phyloP scores from a whole-genome alignment of 1,140 invertebrate species.

The Sitodiplosis mosellana region DNA sequence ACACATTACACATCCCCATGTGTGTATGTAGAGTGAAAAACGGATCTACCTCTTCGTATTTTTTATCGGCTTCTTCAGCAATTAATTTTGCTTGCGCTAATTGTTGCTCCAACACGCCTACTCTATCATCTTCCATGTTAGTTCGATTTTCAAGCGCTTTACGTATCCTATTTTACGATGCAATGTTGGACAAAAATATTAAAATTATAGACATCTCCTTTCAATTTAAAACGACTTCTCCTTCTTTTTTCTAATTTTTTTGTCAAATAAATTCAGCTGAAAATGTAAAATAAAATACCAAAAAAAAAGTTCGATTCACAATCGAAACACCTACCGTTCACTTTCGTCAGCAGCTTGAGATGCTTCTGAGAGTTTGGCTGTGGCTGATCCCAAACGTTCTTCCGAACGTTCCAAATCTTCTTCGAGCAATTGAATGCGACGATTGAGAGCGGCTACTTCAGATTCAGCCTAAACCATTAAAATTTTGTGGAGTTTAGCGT shows the following conservation, averaged over 20 bases:
- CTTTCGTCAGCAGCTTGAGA: conserved; percentile 98
- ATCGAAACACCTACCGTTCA: conserved; percentile 69
- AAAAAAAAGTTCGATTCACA: too few species aligned
- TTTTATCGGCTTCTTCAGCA: conserved; percentile 96
- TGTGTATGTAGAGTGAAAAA: not conserved
- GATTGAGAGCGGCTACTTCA: conserved; percentile 93
- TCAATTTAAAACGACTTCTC: not conserved
- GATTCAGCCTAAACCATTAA: conserved; percentile 67
- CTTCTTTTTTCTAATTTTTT: not conserved
- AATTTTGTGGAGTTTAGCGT: too few species aligned
- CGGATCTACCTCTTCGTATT: conserved; percentile 88
- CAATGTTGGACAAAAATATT: not conserved
- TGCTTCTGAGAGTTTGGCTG: conserved; percentile 94
- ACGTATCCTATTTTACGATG: conserved; percentile 61
- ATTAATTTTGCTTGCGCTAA: conserved; percentile 92
- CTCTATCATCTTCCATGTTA: conserved; percentile 96
- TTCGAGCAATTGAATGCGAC: conserved; percentile 95
- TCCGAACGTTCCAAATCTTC: conserved; percentile 97
- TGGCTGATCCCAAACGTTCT: conserved; percentile 89
- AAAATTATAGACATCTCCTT: too few species aligned
- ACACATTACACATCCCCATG: not conserved
- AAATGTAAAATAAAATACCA: not conserved
- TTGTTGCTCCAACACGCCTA: conserved; percentile 83
- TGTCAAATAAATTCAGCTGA: not conserved
- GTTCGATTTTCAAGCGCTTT: conserved; percentile 96